These are phyloP conservation scores for Gastrophryne carolinensis DNA, from an alignment of 2,797 vertebrate genomes.

Conservation along the genomic window DNA sequence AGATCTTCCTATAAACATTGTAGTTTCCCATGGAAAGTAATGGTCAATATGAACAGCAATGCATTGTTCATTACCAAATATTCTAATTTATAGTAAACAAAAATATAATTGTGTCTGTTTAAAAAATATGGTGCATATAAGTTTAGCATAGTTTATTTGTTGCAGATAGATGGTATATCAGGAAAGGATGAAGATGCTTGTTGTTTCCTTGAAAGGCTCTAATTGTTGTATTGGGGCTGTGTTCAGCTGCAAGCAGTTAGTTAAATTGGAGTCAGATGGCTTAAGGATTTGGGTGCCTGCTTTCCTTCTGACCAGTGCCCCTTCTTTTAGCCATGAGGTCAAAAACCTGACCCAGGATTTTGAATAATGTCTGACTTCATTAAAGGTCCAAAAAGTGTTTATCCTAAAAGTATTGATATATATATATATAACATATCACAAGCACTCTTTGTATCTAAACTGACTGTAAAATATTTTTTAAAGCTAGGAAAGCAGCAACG, in stretches of 20 bases:
- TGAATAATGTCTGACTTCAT: not conserved
- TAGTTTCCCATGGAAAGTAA: no score
- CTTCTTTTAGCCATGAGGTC: constrained; percentile 36
- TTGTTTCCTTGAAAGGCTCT: constrained; percentile 22
- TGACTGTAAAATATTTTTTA: no score
- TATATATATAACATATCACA: no score
- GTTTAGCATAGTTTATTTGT: not conserved
- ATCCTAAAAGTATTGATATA: no score
- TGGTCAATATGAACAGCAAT: no score
- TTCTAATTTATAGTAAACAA: not conserved
- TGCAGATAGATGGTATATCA: not conserved
- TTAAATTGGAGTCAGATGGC: constrained; percentile 44
- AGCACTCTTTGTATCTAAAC: no score
- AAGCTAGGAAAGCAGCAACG: no score
- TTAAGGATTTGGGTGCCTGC: not conserved
- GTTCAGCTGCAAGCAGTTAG: constrained; percentile 46
- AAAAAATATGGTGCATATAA: not conserved
- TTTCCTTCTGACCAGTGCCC: constrained; percentile 30
- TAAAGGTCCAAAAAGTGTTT: not conserved
- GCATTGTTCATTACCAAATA: no score
- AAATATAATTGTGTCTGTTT: not conserved
- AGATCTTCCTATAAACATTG: no score
- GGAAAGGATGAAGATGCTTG: not conserved
- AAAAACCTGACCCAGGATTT: constrained; percentile 20
- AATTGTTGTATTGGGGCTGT: constrained; percentile 36